Evolutionary conservation across 2,113 vertebrate genomes (phyloP).

Genomic region (Cheirogaleus medius): DNA sequence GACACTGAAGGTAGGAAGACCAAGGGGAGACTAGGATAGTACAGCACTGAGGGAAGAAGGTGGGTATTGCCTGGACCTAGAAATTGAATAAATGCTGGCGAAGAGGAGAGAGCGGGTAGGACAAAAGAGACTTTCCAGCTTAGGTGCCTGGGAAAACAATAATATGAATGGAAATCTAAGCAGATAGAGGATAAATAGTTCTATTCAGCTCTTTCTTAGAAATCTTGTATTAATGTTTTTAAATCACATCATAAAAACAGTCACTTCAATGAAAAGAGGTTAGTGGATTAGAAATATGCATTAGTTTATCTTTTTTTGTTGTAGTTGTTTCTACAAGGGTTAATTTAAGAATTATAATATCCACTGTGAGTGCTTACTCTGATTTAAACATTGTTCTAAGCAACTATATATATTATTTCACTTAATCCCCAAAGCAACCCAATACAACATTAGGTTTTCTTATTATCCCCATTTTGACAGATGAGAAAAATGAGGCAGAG

Average conservation of each 20-base stretch:
- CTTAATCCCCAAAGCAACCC: neutral
- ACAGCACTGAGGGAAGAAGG: too few relatives aligned
- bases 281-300: neutral
- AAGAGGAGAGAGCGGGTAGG: neutral
- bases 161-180: neutral
- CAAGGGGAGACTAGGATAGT: neutral
- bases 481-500: neutral
- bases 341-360: neutral
- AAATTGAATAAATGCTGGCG: neutral
- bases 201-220: neutral
- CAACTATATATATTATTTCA: neutral
- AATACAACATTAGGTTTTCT: neutral
- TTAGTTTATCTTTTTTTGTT: neutral
- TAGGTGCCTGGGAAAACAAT: neutral
- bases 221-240: neutral
- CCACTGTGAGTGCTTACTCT: neutral
- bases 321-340: neutral
- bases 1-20: neutral
- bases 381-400: neutral
- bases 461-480: neutral
- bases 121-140: neutral
- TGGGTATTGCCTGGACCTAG: neutral
- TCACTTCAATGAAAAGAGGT: neutral
- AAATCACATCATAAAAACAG: constrained; percentile 3
- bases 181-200: neutral